These are phyloP conservation scores for Theristicus caerulescens DNA, from an alignment of 2,113 vertebrate species.

Conservation along the genomic window DNA sequence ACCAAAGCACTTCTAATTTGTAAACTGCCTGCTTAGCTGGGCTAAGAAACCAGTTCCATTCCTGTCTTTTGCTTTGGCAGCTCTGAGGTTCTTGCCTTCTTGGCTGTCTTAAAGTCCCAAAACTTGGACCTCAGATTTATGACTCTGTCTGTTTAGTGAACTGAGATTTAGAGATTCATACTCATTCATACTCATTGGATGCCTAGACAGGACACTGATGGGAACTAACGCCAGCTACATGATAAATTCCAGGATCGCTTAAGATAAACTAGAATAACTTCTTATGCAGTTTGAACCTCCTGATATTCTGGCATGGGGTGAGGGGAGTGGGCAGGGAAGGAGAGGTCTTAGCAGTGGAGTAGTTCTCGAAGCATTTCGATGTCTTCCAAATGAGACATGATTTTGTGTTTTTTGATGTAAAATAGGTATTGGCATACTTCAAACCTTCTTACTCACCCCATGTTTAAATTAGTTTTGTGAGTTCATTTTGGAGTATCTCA, in stretches of 20 bases:
- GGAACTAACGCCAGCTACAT: background rate
- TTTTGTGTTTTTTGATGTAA: background rate
- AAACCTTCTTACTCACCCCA: background rate
- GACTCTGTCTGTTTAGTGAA: background rate
- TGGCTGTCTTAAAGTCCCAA: background rate
- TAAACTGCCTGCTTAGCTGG: background rate
- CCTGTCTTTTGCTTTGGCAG: background rate
- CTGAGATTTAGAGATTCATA: background rate
- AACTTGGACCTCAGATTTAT: background rate
- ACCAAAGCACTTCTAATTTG: background rate
- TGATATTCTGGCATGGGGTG: background rate
- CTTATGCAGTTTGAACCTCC: background rate
- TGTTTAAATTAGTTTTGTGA: background rate
- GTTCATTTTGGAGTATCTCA: background rate
- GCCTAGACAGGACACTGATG: background rate
- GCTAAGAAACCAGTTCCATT: background rate
- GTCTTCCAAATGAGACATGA: background rate
- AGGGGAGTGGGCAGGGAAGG: accelerated
- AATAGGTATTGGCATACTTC: background rate
- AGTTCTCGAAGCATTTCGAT: background rate
- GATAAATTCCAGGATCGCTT: background rate
- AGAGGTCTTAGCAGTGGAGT: background rate
- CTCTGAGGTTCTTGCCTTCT: background rate
- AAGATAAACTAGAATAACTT: background rate
- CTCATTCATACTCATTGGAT: background rate